phyloP scores from a whole-genome alignment of 2,113 vertebrate genomes.

The Ceyx melanurus region DNA sequence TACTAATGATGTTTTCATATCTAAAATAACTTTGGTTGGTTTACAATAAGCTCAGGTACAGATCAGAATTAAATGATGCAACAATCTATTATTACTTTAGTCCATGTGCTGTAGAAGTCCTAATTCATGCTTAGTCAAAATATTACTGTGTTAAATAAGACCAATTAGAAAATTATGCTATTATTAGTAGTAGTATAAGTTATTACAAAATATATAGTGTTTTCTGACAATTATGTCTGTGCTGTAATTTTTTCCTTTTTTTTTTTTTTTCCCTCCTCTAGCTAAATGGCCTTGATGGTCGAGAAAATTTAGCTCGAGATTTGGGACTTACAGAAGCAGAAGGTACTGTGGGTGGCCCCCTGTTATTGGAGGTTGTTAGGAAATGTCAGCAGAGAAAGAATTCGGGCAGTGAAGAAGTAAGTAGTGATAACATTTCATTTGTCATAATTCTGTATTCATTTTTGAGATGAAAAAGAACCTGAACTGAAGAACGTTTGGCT shows the following conservation, averaged over 20 bases:
- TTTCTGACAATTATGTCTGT: not conserved
- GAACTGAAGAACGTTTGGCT: not conserved
- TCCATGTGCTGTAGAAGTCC: not conserved
- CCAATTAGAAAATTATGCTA: not conserved
- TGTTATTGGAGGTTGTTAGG: slow-evolving; percentile 86
- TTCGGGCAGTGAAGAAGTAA: slow-evolving; percentile 73
- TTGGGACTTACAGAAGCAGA: slow-evolving; percentile 84
- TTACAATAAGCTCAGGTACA: not conserved
- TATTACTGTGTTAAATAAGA: not conserved
- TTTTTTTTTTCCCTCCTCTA: not conserved
- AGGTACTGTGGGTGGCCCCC: slow-evolving; percentile 76
- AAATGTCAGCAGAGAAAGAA: slow-evolving; percentile 76
- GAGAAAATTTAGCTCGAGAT: slow-evolving; percentile 84
- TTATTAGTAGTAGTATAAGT: not conserved
- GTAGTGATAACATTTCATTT: not conserved
- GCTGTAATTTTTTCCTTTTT: not conserved
- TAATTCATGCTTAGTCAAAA: not conserved
- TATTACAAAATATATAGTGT: not conserved
- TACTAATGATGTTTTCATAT: not conserved
- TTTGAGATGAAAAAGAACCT: not conserved
- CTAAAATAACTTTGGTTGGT: not conserved
- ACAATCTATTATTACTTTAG: not conserved
- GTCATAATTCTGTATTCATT: not conserved
- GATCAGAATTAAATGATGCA: not conserved
- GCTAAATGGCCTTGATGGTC: slow-evolving; percentile 83